These are phyloP conservation scores for Pardosa pseudoannulata DNA, from an alignment of 2,888 invertebrate species.

Conservation along the genomic window DNA sequence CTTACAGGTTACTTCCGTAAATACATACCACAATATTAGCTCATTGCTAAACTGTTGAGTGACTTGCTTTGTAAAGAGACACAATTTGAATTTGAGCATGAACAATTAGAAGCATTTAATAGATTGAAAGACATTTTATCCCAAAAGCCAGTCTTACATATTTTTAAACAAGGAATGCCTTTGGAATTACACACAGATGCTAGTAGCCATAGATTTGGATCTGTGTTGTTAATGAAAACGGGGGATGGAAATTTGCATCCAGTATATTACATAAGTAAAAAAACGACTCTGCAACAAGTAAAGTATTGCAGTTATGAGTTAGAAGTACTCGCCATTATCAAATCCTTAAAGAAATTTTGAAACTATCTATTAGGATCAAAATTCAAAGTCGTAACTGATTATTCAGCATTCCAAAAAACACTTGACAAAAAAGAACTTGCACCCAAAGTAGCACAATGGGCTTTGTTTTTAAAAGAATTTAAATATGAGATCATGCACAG, in stretches of 20 bases:
- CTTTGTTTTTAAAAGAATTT: slow-evolving; percentile 21
- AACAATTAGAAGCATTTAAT: too few species aligned
- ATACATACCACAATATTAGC: background rate
- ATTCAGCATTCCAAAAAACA: too few species aligned
- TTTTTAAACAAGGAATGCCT: background rate
- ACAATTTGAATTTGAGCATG: background rate
- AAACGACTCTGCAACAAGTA: slow-evolving; percentile 10
- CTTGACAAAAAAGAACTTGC: slow-evolving; percentile 9
- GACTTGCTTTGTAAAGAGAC: slow-evolving; percentile 6
- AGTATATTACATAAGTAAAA: slow-evolving; percentile 6
- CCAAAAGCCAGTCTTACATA: background rate
- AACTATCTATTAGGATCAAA: slow-evolving; percentile 19
- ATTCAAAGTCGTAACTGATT: slow-evolving; percentile 29
- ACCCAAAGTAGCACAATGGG: slow-evolving; percentile 15
- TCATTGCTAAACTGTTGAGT: too few species aligned
- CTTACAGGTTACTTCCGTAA: background rate
- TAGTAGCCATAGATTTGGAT: background rate
- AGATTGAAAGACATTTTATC: background rate
- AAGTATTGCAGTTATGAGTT: slow-evolving; percentile 25
- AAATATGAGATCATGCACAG: slow-evolving; percentile 22
- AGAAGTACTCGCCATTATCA: slow-evolving; percentile 21
- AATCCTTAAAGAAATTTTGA: too few species aligned
- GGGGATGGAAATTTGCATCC: slow-evolving; percentile 6
- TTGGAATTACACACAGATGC: slow-evolving; percentile 14
- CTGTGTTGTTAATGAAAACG: slow-evolving; percentile 22